Base-by-base conservation (phyloP, 2,113 vertebrate species). In the Sylvicapra grimmia region DNA sequence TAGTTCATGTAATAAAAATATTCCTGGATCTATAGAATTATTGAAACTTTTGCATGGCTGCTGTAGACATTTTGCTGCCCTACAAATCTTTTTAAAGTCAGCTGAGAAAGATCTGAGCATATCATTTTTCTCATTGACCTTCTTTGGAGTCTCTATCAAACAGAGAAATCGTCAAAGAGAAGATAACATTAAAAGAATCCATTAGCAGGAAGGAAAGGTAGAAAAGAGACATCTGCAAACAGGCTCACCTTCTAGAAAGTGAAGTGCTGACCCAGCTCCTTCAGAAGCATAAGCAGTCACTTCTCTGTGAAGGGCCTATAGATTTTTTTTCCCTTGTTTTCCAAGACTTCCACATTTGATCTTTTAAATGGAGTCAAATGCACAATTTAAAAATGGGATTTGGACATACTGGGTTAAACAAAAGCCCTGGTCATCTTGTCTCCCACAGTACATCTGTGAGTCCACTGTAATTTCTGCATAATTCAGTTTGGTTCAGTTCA, bases 141-240 rank as follows among this genome's bases (percentile, higher is more conserved):
- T 97, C n/a, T 56, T 56, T 86, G 33, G 79, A 93, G 36, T 92
- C 79, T 92, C 4, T 56, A 19, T 47, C 29, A 97, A 91, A 83
- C 51, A 83, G 8, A 94, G 56, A 94, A 89, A 79, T 93, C 83
- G 40, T 97, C 86, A 93, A 96, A 96, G 49, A 58, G 44, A 82
- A 83, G 47, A 72, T 84, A 79, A 65, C 36, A 68, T 85, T 83
- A 96, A 97, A 90, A 53, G 13, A 96, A 86, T 54, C n/a, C 49
- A 77, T 94, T 97, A 90, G 19, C 40, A 51, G 54, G 61, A 93
- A 19, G 92, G 36, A 89, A 84, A 96, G 33, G 4, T 36, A 90
- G 36, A 82, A 77, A 85, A 93, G 23, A 77, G 68, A 87, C 96
- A 61, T 86, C n/a, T 33, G 86, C 53, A 94, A 90, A 93, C 56